Evolutionary conservation across 2,113 vertebrate species (phyloP).

Genomic region (Mirounga angustirostris): DNA sequence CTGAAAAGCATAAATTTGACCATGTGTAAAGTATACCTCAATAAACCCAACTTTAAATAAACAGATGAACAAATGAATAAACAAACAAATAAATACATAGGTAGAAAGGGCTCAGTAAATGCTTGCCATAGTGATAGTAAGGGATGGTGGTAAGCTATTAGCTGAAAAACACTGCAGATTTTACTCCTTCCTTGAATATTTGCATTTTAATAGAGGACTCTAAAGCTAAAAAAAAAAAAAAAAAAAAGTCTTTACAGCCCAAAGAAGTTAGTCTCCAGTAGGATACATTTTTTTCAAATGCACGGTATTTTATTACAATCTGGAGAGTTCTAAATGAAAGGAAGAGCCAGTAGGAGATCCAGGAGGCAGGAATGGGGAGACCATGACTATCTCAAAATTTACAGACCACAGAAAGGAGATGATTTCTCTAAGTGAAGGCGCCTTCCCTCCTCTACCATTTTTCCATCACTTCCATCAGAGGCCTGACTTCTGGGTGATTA

Average conservation of each 20-base stretch:
- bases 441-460: background rate
- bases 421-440: background rate
- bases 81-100: background rate
- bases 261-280: slow-evolving; percentile 37
- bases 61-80: background rate
- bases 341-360: background rate
- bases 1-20: background rate
- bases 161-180: background rate
- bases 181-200: background rate
- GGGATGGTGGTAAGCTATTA: background rate
- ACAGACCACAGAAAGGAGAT: background rate
- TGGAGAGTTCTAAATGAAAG: slow-evolving; percentile 33
- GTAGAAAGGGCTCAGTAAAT: background rate
- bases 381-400: background rate
- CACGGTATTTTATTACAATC: background rate
- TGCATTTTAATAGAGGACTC: slow-evolving; percentile 25
- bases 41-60: background rate
- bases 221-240: background rate
- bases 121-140: background rate
- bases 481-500: background rate
- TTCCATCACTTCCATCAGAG: background rate
- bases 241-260: background rate
- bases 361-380: background rate
- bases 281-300: slow-evolving; percentile 1
- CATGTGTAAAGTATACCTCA: background rate